Percentiles rank a stretch among this genome's conserved stretches.
phyloP scores from a whole-genome alignment of 2,888 invertebrate species.

The Tiliacea aurago region DNA sequence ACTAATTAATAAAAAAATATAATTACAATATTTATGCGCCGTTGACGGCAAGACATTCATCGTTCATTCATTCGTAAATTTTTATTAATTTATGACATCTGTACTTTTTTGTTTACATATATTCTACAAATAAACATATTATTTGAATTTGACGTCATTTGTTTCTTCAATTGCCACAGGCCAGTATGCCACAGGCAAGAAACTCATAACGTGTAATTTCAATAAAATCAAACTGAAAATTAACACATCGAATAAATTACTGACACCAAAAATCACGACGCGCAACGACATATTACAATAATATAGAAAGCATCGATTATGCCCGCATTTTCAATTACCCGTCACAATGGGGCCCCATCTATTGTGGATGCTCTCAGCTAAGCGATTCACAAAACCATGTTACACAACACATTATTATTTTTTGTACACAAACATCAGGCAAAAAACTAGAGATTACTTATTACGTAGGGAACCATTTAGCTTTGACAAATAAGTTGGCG shows the following conservation, averaged over 20 bases:
- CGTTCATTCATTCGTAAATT: too few species aligned
- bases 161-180: neutral
- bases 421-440: constrained; percentile 76
- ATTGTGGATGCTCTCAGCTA: constrained; percentile 77
- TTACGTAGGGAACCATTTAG: constrained; percentile 74
- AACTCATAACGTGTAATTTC: neutral
- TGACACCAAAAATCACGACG: constrained; percentile 37
- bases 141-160: too few species aligned
- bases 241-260: constrained; percentile 23
- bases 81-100: too few species aligned
- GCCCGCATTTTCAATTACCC: constrained; percentile 85
- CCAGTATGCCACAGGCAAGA: neutral
- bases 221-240: constrained; percentile 16
- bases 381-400: constrained; percentile 80
- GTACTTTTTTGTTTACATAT: too few species aligned
- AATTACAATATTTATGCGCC: too few species aligned
- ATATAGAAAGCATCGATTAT: constrained; percentile 80
- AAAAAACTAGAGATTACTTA: constrained; percentile 79
- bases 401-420: constrained; percentile 80
- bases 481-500: constrained; percentile 80
- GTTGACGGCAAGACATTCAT: too few species aligned
- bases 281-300: constrained; percentile 59
- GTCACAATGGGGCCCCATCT: constrained; percentile 76
- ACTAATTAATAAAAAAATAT: too few species aligned
- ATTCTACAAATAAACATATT: too few species aligned